phyloP scores from a whole-genome alignment of 2,888 invertebrate species.

The Diarsia mendica region DNA sequence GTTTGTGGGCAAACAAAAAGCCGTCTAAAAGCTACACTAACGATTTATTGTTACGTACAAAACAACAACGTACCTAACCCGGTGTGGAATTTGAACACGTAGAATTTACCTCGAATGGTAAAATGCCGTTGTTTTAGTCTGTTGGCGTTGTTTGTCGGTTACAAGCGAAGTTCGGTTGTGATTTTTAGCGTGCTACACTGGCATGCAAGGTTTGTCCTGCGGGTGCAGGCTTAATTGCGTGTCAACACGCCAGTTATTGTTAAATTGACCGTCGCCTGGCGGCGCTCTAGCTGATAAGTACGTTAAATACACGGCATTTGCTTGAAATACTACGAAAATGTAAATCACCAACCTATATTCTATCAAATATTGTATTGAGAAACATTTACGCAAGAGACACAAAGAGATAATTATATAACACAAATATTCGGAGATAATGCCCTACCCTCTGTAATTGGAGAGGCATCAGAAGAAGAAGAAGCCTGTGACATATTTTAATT shows the following conservation, averaged over 20 bases:
- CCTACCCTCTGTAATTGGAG: no score
- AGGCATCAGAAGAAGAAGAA: neutral
- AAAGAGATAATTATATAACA: no score
- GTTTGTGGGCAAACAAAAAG: constrained; percentile 17
- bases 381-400: no score
- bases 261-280: constrained; percentile 68
- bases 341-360: neutral
- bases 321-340: neutral
- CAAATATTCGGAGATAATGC: no score
- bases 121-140: constrained; percentile 38
- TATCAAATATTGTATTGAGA: neutral
- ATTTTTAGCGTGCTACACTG: constrained; percentile 60
- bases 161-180: constrained; percentile 48
- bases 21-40: constrained; percentile 8
- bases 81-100: constrained; percentile 23
- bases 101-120: constrained; percentile 28
- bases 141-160: constrained; percentile 33
- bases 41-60: constrained; percentile 22
- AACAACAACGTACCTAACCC: constrained; percentile 19
- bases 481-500: no score
- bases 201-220: constrained; percentile 68
- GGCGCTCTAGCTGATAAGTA: constrained; percentile 47
- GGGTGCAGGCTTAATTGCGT: constrained; percentile 72
- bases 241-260: constrained; percentile 73
- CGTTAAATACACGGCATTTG: neutral